A percentile compares a stretch with the other conserved stretches of the same genome.
Conservation (phyloP, 2,888 invertebrate species). For the Agrotis ipsilon region DNA sequence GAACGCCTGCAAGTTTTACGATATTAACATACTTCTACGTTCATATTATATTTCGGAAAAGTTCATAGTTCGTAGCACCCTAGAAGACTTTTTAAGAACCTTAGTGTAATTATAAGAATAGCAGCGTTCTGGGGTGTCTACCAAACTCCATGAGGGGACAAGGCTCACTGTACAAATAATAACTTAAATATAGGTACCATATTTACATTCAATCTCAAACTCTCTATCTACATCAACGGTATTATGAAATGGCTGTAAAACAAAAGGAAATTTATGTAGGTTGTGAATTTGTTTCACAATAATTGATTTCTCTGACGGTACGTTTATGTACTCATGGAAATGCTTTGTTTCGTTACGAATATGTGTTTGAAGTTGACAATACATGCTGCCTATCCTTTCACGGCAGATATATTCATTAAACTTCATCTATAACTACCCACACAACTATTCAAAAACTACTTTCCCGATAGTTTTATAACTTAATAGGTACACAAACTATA, state of each 20-base stretch:
- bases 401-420: neutral
- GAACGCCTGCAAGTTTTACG: no score
- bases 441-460: neutral
- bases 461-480: conserved; percentile 8
- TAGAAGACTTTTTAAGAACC: no score
- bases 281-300: neutral
- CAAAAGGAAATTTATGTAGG: no score
- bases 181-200: no score
- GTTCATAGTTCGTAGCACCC: neutral
- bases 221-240: neutral
- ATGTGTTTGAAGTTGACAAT: neutral
- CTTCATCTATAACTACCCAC: neutral
- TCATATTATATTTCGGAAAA: no score
- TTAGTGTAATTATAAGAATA: no score
- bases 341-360: neutral
- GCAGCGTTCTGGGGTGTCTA: no score
- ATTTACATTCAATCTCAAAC: no score
- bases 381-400: neutral
- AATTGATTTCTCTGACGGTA: neutral
- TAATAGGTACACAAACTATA: conserved; percentile 8
- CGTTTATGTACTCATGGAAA: neutral
- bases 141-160: no score
- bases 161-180: no score
- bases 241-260: neutral
- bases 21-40: no score